phyloP scores from a whole-genome alignment of 2,113 vertebrate species.

The Setophaga kirtlandii region DNA sequence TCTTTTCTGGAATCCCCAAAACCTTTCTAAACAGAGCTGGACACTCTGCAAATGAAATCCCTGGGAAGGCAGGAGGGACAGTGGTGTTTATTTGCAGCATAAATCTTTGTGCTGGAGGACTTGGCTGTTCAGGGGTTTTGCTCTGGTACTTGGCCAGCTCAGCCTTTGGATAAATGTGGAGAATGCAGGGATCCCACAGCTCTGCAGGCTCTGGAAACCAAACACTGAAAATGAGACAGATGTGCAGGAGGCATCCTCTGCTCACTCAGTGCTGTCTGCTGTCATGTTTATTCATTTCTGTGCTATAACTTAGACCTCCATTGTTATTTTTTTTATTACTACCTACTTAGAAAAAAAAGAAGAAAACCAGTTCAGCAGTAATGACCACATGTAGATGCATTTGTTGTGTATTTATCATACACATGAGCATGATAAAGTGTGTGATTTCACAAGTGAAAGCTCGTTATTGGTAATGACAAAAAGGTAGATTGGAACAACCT shows the following conservation, averaged over 20 bases:
- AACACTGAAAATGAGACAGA: not conserved
- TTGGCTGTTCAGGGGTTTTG: not conserved
- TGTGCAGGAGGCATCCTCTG: not conserved
- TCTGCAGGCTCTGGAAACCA: not conserved
- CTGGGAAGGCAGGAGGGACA: not conserved
- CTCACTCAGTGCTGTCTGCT: not conserved
- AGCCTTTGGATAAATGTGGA: not conserved
- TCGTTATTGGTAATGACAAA: not conserved
- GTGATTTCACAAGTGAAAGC: not conserved
- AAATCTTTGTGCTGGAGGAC: not conserved
- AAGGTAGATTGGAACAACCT: not conserved
- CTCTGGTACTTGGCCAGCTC: not conserved
- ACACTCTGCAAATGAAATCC: not conserved
- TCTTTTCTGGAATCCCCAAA: not conserved
- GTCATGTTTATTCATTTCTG: not conserved
- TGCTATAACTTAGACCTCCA: not conserved
- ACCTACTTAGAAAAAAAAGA: not conserved
- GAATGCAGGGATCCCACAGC: not conserved
- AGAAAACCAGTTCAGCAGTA: not conserved
- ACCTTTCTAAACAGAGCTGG: not conserved
- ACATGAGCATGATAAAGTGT: too few species aligned
- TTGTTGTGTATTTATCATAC: not conserved
- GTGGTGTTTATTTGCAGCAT: not conserved
- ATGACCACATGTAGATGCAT: too few species aligned
- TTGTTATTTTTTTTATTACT: not conserved